These are phyloP conservation scores for Sialia sialis DNA, from an alignment of 2,113 vertebrate genomes.

Conservation along the genomic window DNA sequence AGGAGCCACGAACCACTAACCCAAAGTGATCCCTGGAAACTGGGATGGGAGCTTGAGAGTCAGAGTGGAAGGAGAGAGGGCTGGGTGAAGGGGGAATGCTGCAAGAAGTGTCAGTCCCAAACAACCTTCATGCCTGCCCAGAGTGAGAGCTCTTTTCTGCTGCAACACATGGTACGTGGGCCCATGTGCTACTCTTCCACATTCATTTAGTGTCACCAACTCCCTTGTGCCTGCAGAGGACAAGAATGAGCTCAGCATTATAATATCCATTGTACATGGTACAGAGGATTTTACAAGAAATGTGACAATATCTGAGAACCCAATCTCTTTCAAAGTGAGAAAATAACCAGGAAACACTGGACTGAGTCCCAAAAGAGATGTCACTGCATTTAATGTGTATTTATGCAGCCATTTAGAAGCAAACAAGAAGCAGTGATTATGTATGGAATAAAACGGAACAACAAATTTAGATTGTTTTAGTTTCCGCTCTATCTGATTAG, in stretches of 20 bases:
- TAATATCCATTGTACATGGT: neutral
- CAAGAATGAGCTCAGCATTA: neutral
- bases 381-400: conserved; percentile 43
- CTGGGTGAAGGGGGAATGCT: neutral
- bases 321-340: neutral
- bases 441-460: conserved; percentile 29
- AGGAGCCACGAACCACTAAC: neutral
- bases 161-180: neutral
- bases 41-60: neutral
- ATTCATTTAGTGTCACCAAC: neutral
- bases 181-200: neutral
- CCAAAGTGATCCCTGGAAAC: neutral
- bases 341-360: conserved; percentile 10
- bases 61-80: neutral
- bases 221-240: neutral
- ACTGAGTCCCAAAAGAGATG: conserved; percentile 43
- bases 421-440: conserved; percentile 21
- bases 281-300: neutral
- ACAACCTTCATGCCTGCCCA: neutral
- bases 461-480: conserved; percentile 35
- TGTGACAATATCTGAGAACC: neutral
- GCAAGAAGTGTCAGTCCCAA: neutral
- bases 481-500: conserved; percentile 50
- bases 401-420: conserved; percentile 51
- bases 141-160: neutral